These are phyloP conservation scores for Mobula hypostoma DNA, from an alignment of 2,113 vertebrate species.

Conservation along the genomic window DNA sequence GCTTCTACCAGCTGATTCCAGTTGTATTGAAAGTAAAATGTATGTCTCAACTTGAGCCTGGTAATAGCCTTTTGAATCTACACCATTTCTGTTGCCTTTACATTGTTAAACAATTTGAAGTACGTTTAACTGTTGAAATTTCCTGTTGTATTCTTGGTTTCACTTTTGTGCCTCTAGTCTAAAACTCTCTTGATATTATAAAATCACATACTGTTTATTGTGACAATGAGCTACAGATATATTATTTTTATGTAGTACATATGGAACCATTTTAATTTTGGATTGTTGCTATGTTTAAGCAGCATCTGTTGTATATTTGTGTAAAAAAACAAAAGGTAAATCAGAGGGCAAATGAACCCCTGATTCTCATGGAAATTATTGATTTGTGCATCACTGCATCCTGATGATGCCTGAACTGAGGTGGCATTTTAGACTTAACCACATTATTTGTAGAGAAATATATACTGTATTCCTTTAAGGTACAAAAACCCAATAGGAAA, in stretches of 20 bases:
- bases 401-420: too few relatives aligned
- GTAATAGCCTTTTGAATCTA: background rate
- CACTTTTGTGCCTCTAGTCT: background rate
- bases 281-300: background rate
- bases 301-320: background rate
- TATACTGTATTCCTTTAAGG: too few relatives aligned
- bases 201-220: background rate
- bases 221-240: background rate
- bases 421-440: too few relatives aligned
- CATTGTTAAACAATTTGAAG: background rate
- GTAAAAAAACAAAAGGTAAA: background rate
- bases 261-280: background rate
- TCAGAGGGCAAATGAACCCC: background rate
- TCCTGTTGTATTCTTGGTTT: background rate
- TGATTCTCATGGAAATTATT: background rate
- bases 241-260: background rate
- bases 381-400: too few relatives aligned
- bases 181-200: background rate
- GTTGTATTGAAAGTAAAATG: background rate
- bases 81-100: background rate
- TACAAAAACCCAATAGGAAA: too few relatives aligned
- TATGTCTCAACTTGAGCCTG: background rate
- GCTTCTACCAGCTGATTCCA: background rate
- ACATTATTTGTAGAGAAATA: too few relatives aligned
- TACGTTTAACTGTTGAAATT: background rate